Conservation (phyloP, 1,140 invertebrate species). For the Patella vulgata region DNA sequence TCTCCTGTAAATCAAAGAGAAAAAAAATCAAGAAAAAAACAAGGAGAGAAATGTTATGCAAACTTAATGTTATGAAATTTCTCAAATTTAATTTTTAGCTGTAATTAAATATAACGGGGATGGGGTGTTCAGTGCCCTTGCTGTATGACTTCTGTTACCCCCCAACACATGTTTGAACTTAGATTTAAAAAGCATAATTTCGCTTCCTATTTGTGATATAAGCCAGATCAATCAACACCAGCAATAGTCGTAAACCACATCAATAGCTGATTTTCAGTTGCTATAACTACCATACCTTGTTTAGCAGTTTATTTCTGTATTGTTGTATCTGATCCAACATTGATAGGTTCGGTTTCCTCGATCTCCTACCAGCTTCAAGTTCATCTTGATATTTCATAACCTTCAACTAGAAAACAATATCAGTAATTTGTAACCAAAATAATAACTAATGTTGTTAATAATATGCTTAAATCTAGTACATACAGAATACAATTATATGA, state of each 20-base stretch:
- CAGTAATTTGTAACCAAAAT: too few relatives aligned
- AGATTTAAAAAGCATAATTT: too few relatives aligned
- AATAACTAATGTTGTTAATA: too few relatives aligned
- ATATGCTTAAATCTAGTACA: background rate
- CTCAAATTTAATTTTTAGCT: too few relatives aligned
- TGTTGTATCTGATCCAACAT: constrained; percentile 88
- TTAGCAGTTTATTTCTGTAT: constrained; percentile 87
- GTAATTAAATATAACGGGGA: too few relatives aligned
- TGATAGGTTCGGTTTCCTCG: constrained; percentile 78
- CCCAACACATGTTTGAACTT: too few relatives aligned
- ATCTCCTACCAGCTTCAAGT: constrained; percentile 84
- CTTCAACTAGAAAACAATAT: constrained; percentile 73
- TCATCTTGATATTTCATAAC: constrained; percentile 97
- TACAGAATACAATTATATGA: background rate
- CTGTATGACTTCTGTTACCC: too few relatives aligned
- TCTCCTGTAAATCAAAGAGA: background rate
- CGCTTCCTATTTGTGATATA: too few relatives aligned
- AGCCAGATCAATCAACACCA: background rate
- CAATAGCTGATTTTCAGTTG: background rate
- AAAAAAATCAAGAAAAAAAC: background rate
- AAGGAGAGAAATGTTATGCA: background rate
- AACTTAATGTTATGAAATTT: too few relatives aligned
- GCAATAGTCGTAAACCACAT: background rate
- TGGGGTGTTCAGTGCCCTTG: too few relatives aligned
- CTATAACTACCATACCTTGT: constrained; percentile 47